Percentiles rank a stretch among this genome's conserved stretches.
These are phyloP conservation scores for Nannoperca obscura DNA, from an alignment of 2,797 vertebrate genomes.

Conservation along the genomic window DNA sequence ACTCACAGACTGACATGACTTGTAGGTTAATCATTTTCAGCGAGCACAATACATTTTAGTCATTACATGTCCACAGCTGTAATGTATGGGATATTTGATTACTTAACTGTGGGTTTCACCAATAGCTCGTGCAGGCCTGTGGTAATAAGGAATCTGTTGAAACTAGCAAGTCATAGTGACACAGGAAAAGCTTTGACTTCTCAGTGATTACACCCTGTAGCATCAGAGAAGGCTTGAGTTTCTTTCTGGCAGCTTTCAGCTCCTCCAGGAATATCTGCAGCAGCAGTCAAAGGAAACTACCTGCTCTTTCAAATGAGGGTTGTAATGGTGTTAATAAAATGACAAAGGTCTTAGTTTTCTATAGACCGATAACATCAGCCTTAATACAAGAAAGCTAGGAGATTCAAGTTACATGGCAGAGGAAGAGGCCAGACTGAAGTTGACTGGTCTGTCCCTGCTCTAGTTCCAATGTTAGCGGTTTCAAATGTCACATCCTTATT, in stretches of 20 bases:
- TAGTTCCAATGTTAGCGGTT: not conserved
- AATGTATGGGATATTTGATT: constrained; percentile 22
- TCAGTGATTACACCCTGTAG: not conserved
- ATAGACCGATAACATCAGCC: not conserved
- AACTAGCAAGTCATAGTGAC: constrained; percentile 67
- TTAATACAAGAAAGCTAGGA: not conserved
- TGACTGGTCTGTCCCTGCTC: not conserved
- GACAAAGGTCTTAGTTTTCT: not conserved
- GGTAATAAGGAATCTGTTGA: constrained; percentile 15
- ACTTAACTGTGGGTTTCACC: constrained; percentile 3
- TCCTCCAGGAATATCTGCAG: not conserved
- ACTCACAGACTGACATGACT: not conserved
- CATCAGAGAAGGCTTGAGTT: not conserved
- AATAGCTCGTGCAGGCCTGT: accelerated
- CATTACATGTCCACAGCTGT: not conserved
- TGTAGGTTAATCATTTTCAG: constrained; percentile 41
- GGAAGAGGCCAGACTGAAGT: not conserved
- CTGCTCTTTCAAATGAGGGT: not conserved
- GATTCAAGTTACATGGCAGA: not conserved
- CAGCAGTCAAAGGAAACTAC: not conserved
- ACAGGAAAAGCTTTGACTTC: constrained; percentile 22
- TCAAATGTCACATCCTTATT: constrained; percentile 40
- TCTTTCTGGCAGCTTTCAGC: constrained; percentile 13
- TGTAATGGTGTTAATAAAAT: not conserved
- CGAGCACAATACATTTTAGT: not conserved